These are phyloP conservation scores for Periophthalmus modestus DNA, from an alignment of 2,113 vertebrate species.

Conservation along the genomic window DNA sequence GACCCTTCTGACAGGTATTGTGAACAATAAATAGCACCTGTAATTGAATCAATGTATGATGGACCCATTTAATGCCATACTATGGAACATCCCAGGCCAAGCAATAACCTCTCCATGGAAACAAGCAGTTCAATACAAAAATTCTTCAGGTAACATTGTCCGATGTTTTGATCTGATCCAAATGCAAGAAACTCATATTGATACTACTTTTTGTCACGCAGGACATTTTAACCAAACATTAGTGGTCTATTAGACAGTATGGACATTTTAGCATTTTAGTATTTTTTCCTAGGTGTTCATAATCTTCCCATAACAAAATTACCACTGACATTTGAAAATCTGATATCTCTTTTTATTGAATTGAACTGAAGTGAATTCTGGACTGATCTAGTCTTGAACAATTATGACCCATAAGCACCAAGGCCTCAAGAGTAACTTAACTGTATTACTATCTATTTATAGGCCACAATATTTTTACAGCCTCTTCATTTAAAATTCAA, in stretches of 20 bases:
- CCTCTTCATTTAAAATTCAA: slow-evolving; percentile 53
- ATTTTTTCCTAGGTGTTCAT: neutral
- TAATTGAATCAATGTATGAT: too few relatives aligned
- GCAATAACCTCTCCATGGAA: too few relatives aligned
- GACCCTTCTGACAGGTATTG: too few relatives aligned
- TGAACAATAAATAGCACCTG: too few relatives aligned
- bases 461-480: slow-evolving; percentile 57
- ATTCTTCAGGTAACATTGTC: neutral
- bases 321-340: neutral
- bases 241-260: neutral
- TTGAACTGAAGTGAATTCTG: neutral
- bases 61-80: too few relatives aligned
- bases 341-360: neutral
- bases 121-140: too few relatives aligned
- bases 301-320: too few relatives aligned
- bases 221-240: too few relatives aligned
- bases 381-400: neutral
- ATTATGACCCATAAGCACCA: neutral
- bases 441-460: slow-evolving; percentile 39
- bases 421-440: neutral
- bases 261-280: neutral
- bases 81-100: too few relatives aligned
- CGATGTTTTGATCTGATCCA: neutral
- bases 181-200: neutral
- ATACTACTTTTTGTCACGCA: neutral